These are phyloP conservation scores for Hydrozoanthus gracilis DNA, from an alignment of 92 coral and sea anemone species.

Conservation along the genomic window DNA sequence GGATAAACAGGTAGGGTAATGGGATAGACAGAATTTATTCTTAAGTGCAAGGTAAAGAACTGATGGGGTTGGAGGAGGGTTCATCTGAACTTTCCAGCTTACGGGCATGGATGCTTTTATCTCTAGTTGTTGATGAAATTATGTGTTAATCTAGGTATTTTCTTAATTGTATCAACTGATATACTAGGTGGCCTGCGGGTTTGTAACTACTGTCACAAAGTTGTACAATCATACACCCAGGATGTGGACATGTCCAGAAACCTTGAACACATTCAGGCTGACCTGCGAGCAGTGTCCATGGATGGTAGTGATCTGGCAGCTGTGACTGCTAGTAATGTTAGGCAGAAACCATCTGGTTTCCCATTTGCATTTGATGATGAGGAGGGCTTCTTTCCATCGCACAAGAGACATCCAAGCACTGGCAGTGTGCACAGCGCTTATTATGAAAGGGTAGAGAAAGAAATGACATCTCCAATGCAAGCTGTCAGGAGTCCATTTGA, in stretches of 20 bases:
- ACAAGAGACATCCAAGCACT: slow-evolving; percentile 54
- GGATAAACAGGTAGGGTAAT: no score
- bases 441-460: slow-evolving; percentile 72
- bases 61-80: no score
- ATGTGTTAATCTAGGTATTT: no score
- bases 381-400: slow-evolving; percentile 60
- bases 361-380: slow-evolving; percentile 86
- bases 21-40: no score
- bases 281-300: slow-evolving; percentile 68
- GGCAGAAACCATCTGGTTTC: slow-evolving; percentile 59
- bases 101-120: no score
- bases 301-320: slow-evolving; percentile 63
- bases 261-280: slow-evolving; percentile 90
- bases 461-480: slow-evolving; percentile 54
- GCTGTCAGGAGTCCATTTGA: slow-evolving; percentile 81
- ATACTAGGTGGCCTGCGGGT: slow-evolving; percentile 85
- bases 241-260: slow-evolving; percentile 72
- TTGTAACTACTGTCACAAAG: slow-evolving; percentile 92
- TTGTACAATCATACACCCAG: slow-evolving; percentile 86
- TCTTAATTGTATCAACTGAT: no score
- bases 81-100: no score
- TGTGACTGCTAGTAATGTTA: slow-evolving; percentile 34
- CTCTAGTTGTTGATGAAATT: no score
- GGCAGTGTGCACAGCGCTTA: slow-evolving; percentile 41
- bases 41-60: no score